Percentiles rank a stretch among this genome's conserved stretches.
These are phyloP conservation scores for Leptopterna dolabrata DNA, from an alignment of 2,888 invertebrate genomes.

Conservation along the genomic window DNA sequence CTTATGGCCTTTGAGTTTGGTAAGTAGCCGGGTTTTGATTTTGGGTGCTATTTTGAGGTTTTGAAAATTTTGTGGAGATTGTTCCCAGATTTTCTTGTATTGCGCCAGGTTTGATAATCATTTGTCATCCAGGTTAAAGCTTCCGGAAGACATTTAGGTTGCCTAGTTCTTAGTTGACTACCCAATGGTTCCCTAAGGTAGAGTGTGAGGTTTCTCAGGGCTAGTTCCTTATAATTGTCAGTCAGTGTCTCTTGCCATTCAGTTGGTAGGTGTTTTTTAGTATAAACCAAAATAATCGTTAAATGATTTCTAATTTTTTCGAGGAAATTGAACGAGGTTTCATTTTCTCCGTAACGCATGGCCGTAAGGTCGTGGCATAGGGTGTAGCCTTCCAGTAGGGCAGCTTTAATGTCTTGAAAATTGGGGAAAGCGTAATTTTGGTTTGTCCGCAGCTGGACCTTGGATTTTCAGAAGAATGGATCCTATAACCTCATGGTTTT, in stretches of 20 bases:
- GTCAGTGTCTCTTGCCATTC: background rate
- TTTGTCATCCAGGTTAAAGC: no score
- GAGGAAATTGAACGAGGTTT: no score
- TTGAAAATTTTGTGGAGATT: background rate
- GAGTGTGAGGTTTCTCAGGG: background rate
- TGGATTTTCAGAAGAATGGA: no score
- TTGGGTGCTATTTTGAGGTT: background rate
- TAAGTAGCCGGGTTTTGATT: no score
- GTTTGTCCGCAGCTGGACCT: background rate
- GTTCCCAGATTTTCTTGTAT: background rate
- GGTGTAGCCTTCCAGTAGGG: background rate
- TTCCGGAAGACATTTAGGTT: background rate
- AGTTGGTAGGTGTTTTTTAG: background rate
- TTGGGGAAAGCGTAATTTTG: background rate
- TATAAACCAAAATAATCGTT: no score
- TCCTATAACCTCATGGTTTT: background rate
- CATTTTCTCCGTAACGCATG: background rate
- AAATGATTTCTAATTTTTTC: background rate
- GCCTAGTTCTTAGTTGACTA: background rate
- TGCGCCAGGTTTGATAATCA: no score
- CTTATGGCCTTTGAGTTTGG: background rate
- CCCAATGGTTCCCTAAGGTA: no score
- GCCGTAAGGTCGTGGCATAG: background rate
- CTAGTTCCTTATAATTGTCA: background rate
- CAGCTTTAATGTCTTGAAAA: background rate